These are phyloP conservation scores for Mycteria americana DNA, from an alignment of 2,797 vertebrate genomes.

Conservation along the genomic window DNA sequence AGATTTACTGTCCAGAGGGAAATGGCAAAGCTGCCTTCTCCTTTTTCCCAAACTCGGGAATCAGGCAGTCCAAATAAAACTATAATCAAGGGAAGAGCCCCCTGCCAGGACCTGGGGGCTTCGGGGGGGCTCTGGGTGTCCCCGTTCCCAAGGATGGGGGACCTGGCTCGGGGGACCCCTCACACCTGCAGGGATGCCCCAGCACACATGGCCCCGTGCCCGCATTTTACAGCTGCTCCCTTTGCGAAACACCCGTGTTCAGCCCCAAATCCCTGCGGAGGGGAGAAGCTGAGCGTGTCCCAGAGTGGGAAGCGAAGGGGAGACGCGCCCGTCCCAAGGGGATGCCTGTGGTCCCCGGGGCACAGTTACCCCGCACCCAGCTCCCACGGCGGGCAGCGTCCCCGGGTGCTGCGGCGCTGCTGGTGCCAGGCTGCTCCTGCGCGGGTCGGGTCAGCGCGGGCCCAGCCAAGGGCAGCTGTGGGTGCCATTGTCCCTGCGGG, in stretches of 20 bases:
- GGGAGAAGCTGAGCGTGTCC: not conserved
- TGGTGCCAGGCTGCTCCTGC: not conserved
- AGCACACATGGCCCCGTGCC: accelerated
- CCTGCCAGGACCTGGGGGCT: not conserved
- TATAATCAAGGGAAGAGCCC: not conserved
- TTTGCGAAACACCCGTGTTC: accelerated
- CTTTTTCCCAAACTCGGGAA: not conserved
- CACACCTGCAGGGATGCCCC: not conserved
- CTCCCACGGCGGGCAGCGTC: not conserved
- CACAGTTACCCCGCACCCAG: not conserved
- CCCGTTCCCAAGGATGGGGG: accelerated
- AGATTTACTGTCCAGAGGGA: not conserved
- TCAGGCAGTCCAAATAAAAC: not conserved
- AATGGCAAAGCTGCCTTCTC: not conserved
- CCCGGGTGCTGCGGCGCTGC: not conserved
- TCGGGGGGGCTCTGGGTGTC: not conserved
- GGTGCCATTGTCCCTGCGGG: not conserved
- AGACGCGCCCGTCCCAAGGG: accelerated
- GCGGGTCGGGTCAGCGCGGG: not conserved
- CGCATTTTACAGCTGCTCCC: not conserved
- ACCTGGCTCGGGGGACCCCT: not conserved
- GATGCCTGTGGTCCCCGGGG: not conserved
- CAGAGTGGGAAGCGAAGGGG: not conserved
- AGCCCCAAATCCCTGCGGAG: accelerated
- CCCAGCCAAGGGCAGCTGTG: not conserved